Evolutionary conservation across 2,113 vertebrate genomes (phyloP).

Genomic region (Amphiprion percula): DNA sequence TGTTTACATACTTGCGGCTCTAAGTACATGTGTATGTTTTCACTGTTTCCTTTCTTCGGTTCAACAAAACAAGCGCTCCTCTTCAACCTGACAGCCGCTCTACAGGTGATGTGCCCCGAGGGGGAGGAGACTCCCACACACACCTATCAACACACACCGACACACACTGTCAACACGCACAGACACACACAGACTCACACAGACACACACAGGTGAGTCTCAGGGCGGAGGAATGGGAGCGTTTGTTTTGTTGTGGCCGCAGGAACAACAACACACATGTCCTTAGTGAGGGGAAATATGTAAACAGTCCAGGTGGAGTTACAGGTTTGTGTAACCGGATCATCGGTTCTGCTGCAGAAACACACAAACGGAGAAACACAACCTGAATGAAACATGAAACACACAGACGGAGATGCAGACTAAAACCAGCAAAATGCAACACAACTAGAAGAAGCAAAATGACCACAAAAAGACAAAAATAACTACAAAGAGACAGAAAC

Average conservation of each 20-base stretch:
- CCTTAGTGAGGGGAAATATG: constrained; percentile 58
- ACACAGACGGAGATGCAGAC: too few species aligned
- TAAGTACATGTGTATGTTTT: constrained; percentile 82
- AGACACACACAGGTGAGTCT: constrained; percentile 46
- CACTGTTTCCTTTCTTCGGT: constrained; percentile 75
- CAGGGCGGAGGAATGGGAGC: constrained; percentile 54
- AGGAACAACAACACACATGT: constrained; percentile 66
- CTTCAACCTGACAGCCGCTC: constrained; percentile 76
- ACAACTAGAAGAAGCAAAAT: too few species aligned
- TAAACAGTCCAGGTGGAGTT: constrained; percentile 42
- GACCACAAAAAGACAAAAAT: too few species aligned
- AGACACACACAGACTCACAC: constrained; percentile 50
- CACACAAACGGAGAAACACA: background rate
- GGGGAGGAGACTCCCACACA: constrained; percentile 7
- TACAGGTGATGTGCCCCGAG: constrained; percentile 57
- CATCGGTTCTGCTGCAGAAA: constrained; percentile 1
- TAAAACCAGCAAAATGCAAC: too few species aligned
- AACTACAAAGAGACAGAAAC: too few species aligned
- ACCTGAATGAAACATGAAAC: constrained; percentile 26
- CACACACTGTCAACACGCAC: constrained; percentile 37
- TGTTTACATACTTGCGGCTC: constrained; percentile 79
- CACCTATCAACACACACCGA: constrained; percentile 65
- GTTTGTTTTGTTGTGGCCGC: constrained; percentile 58
- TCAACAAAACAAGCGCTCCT: constrained; percentile 81
- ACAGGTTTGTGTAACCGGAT: constrained; percentile 25